Conservation (phyloP, 2,888 invertebrate species). For the Zaprionus obscuricornis region DNA sequence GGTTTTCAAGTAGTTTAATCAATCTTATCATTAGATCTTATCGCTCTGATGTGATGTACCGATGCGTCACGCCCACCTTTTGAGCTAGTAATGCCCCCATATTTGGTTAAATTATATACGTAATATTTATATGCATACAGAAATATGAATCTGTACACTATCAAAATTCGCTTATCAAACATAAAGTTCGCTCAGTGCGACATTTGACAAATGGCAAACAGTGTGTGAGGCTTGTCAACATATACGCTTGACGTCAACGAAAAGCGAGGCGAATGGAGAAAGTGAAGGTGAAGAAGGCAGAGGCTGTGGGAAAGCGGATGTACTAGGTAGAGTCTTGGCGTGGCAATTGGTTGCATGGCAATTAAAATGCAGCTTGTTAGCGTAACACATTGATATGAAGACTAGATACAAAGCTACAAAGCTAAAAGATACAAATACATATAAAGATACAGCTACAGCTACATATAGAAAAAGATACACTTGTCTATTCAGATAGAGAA, state of each 20-base stretch:
- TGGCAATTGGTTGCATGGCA: too few relatives aligned
- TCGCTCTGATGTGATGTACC: constrained; percentile 1
- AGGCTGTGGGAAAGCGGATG: background rate
- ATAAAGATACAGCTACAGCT: background rate
- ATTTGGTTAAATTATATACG: too few relatives aligned
- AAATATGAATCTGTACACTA: constrained; percentile 42
- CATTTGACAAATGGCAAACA: constrained; percentile 59
- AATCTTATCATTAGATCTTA: constrained; percentile 59
- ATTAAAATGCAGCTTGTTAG: constrained; percentile 52
- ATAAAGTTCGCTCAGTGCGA: constrained; percentile 13
- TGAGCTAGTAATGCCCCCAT: constrained; percentile 3
- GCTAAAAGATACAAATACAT: too few relatives aligned
- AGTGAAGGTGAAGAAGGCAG: background rate
- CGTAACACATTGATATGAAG: constrained; percentile 21
- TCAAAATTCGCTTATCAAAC: constrained; percentile 55
- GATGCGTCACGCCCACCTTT: constrained; percentile 52
- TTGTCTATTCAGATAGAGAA: background rate
- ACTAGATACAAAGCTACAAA: too few relatives aligned
- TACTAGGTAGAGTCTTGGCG: too few relatives aligned
- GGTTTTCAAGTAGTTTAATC: constrained; percentile 20
- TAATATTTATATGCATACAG: too few relatives aligned
- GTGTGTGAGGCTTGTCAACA: constrained; percentile 16
- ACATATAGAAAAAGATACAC: too few relatives aligned
- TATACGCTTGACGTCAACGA: constrained; percentile 62
- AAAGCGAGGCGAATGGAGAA: constrained; percentile 15